phyloP scores from a whole-genome alignment of 2,797 vertebrate genomes.

The Clarias pachynema region DNA sequence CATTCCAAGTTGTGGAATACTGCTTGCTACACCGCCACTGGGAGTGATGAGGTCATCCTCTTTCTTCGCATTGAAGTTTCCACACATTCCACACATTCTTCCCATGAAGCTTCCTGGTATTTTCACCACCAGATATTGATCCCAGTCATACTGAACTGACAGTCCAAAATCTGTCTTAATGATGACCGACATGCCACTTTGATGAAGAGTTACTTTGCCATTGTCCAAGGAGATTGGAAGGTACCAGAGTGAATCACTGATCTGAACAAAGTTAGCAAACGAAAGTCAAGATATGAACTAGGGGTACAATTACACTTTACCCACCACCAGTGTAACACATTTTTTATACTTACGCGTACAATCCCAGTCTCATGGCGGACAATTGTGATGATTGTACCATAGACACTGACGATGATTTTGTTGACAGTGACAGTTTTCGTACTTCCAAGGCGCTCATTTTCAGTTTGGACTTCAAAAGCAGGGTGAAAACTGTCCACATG shows the following conservation, averaged over 20 bases:
- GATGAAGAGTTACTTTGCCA: constrained; percentile 61
- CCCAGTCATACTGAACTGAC: constrained; percentile 75
- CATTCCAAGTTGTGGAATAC: constrained; percentile 59
- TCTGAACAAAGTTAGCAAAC: constrained; percentile 15
- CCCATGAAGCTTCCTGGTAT: constrained; percentile 61
- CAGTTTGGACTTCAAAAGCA: constrained; percentile 58
- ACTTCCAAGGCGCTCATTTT: constrained; percentile 56
- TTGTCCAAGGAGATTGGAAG: constrained; percentile 67
- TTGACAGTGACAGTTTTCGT: constrained; percentile 61
- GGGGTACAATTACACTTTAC: constrained; percentile 20
- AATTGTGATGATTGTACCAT: constrained; percentile 65
- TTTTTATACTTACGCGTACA: constrained; percentile 67
- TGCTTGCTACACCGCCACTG: accelerated
- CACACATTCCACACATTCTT: constrained; percentile 76
- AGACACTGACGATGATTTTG: constrained; percentile 64
- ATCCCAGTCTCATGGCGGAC: constrained; percentile 64
- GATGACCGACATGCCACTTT: constrained; percentile 60
- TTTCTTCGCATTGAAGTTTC: constrained; percentile 71
- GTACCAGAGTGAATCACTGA: constrained; percentile 33
- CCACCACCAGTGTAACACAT: too few species aligned
- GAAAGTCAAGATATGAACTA: not conserved
- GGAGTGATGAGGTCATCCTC: constrained; percentile 64
- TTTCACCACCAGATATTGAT: constrained; percentile 63
- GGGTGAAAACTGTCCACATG: constrained; percentile 47
- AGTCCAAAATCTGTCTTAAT: constrained; percentile 71